Conservation (phyloP, 2,113 vertebrate species). For the Epinephelus moara region DNA sequence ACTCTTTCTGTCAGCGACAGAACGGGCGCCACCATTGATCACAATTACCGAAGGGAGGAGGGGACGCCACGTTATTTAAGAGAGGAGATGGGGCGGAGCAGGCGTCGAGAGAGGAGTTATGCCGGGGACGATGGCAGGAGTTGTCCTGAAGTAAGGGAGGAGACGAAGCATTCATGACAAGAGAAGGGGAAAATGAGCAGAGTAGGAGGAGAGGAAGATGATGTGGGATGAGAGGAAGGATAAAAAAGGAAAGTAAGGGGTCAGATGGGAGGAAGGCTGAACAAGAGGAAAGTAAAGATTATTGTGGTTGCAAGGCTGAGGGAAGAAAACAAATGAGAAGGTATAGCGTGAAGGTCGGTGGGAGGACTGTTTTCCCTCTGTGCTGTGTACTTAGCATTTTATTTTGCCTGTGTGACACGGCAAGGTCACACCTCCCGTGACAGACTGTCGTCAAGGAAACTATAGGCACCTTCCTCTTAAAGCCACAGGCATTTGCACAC, state of each 20-base stretch:
- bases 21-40: conserved; percentile 36
- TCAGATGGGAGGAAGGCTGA: not conserved
- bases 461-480: conserved; percentile 50
- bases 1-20: conserved; percentile 14
- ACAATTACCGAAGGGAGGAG: conserved; percentile 20
- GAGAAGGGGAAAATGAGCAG: not conserved
- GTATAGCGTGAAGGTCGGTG: not conserved
- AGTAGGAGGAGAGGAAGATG: not conserved
- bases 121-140: not conserved
- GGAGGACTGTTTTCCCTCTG: not conserved
- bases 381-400: conserved; percentile 3
- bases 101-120: conserved; percentile 22
- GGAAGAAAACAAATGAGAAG: not conserved
- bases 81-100: conserved; percentile 5
- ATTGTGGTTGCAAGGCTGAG: not conserved
- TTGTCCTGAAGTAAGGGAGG: conserved; percentile 20
- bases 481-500: conserved; percentile 22
- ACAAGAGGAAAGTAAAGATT: not conserved
- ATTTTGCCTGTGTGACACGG: conserved; percentile 31
- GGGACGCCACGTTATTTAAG: not conserved
- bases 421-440: conserved; percentile 65
- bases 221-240: not conserved
- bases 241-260: not conserved
- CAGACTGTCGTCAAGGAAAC: conserved; percentile 67
- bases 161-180: not conserved